phyloP scores from a whole-genome alignment of 2,888 invertebrate species.

The Erannis defoliaria region DNA sequence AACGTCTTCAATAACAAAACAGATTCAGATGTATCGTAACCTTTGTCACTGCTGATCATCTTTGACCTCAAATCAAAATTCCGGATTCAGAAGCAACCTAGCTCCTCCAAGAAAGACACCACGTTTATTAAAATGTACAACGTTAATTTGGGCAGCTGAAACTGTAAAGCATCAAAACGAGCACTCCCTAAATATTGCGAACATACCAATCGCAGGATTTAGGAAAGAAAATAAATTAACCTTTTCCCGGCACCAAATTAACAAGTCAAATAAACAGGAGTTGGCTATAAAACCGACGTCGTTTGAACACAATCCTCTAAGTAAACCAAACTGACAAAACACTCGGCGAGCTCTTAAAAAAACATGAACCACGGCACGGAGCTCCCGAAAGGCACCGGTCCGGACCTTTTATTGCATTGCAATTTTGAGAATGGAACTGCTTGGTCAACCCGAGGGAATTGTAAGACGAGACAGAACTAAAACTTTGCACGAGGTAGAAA shows the following conservation, averaged over 20 bases:
- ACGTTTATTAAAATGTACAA: not conserved
- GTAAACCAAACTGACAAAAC: constrained; percentile 47
- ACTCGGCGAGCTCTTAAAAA: constrained; percentile 52
- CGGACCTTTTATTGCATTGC: constrained; percentile 62
- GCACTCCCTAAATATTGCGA: not conserved
- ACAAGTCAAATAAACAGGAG: constrained; percentile 30
- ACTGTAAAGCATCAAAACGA: not conserved
- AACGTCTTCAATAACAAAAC: no score
- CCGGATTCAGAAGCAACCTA: no score
- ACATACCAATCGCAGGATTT: constrained; percentile 1
- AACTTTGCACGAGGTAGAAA: constrained; percentile 36
- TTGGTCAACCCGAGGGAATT: constrained; percentile 49
- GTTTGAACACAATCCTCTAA: constrained; percentile 39
- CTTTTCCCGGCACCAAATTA: constrained; percentile 25
- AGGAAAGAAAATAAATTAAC: constrained; percentile 15
- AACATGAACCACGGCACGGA: constrained; percentile 48
- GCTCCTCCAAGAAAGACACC: no score
- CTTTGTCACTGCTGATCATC: no score
- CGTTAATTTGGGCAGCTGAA: not conserved
- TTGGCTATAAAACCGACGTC: constrained; percentile 25
- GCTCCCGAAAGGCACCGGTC: constrained; percentile 53
- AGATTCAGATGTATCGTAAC: no score
- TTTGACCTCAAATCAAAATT: no score
- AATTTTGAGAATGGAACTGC: constrained; percentile 74
- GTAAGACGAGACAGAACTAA: constrained; percentile 55